These are phyloP conservation scores for Oncorhynchus masou DNA, from an alignment of 2,113 vertebrate genomes.

Conservation along the genomic window DNA sequence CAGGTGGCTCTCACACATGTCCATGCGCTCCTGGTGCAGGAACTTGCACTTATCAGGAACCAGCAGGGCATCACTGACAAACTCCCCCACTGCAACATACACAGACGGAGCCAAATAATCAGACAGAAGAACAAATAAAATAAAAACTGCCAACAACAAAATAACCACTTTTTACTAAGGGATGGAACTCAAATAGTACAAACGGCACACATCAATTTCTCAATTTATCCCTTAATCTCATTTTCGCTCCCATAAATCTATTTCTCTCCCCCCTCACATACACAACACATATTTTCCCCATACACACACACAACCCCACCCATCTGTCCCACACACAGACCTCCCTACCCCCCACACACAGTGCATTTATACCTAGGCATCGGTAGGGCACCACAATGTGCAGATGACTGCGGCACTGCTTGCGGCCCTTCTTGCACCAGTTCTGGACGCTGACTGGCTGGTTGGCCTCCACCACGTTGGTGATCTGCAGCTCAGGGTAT, in stretches of 20 bases:
- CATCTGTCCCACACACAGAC: background rate
- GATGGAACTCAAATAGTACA: too few species aligned
- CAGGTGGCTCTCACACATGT: constrained; percentile 96
- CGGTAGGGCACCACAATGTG: constrained; percentile 97
- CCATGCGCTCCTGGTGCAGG: constrained; percentile 97
- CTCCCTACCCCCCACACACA: background rate
- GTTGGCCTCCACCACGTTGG: constrained; percentile 98
- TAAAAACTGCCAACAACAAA: background rate
- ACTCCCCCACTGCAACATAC: constrained; percentile 85
- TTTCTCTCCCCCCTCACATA: too few species aligned
- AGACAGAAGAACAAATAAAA: background rate
- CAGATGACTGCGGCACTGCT: constrained; percentile 87
- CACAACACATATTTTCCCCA: background rate
- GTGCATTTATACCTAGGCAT: constrained; percentile 83
- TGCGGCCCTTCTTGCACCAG: constrained; percentile 95
- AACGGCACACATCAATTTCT: too few species aligned
- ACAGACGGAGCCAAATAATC: background rate
- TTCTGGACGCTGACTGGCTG: constrained; percentile 95
- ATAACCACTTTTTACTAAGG: too few species aligned
- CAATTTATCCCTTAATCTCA: too few species aligned
- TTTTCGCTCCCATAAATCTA: too few species aligned
- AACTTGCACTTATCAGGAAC: constrained; percentile 98
- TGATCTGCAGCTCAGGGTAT: constrained; percentile 96
- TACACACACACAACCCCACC: background rate
- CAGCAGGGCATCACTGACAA: constrained; percentile 96